A percentile compares a stretch with the other conserved stretches of the same genome.
Evolutionary conservation across 2,113 vertebrate genomes (phyloP).

Genomic region (Prietella phreatophila): DNA sequence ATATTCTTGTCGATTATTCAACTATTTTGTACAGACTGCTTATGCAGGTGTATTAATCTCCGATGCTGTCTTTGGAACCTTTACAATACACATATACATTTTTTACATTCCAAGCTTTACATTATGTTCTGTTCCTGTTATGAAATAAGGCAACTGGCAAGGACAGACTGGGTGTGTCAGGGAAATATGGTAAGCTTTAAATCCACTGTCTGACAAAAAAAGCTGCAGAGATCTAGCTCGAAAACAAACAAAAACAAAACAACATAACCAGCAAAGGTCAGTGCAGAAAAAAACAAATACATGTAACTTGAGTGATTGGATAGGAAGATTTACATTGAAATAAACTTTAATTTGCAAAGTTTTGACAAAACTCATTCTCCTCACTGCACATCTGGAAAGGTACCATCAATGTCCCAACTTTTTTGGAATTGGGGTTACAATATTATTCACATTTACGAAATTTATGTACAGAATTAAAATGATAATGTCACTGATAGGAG

Average conservation of each 20-base stretch:
- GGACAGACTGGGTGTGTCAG: background rate
- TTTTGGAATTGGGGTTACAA: no score
- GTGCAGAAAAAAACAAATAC: background rate
- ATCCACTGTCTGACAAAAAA: background rate
- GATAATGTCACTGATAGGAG: background rate
- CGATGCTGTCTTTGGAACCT: background rate
- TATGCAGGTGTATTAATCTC: background rate
- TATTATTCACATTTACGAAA: background rate
- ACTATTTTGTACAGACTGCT: background rate
- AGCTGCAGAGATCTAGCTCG: background rate
- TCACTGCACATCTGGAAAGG: no score
- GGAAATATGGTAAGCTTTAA: background rate
- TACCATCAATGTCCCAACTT: no score
- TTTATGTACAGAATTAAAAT: background rate
- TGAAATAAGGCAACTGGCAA: background rate
- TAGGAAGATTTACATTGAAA: constrained; percentile 5
- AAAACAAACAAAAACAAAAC: background rate
- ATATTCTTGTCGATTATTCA: background rate
- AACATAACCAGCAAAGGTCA: background rate
- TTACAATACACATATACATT: background rate
- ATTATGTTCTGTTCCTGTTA: background rate
- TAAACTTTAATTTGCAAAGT: constrained; percentile 14
- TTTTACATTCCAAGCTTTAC: no score
- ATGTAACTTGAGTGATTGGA: constrained; percentile 8
- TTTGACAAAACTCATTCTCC: background rate